Conservation (phyloP, 2,797 vertebrate genomes). For the Eulemur rubriventer region DNA sequence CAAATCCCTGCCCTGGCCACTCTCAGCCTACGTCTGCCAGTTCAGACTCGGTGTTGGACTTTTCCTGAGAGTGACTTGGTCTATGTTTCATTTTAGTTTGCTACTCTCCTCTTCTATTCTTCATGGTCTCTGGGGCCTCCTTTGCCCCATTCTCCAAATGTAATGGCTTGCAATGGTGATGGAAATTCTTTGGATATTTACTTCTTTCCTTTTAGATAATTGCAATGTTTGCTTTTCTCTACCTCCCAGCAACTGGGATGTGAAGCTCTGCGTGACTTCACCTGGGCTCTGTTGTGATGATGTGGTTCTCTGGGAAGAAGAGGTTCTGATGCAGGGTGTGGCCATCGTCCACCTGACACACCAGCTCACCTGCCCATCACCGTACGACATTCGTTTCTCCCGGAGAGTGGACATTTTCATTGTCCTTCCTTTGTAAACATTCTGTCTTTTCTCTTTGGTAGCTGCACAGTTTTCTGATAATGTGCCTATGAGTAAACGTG, state of each 20-base stretch:
- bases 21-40: background rate
- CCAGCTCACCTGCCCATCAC: rapidly evolving
- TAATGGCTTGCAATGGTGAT: background rate
- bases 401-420: rapidly evolving
- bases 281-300: background rate
- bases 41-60: rapidly evolving
- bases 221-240: background rate
- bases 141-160: rapidly evolving
- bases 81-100: background rate
- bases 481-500: background rate
- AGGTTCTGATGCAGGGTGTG: background rate
- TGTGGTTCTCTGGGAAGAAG: background rate
- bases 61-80: background rate
- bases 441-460: background rate
- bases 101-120: too few relatives aligned
- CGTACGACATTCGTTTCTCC: rapidly evolving
- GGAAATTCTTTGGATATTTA: background rate
- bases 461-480: background rate
- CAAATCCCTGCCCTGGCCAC: too few relatives aligned
- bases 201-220: background rate
- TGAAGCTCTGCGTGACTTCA: background rate
- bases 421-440: background rate
- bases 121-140: background rate
- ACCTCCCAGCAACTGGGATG: rapidly evolving
- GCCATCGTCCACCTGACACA: rapidly evolving